These are phyloP conservation scores for Fulmarus glacialis DNA, from an alignment of 2,113 vertebrate genomes.

Conservation along the genomic window DNA sequence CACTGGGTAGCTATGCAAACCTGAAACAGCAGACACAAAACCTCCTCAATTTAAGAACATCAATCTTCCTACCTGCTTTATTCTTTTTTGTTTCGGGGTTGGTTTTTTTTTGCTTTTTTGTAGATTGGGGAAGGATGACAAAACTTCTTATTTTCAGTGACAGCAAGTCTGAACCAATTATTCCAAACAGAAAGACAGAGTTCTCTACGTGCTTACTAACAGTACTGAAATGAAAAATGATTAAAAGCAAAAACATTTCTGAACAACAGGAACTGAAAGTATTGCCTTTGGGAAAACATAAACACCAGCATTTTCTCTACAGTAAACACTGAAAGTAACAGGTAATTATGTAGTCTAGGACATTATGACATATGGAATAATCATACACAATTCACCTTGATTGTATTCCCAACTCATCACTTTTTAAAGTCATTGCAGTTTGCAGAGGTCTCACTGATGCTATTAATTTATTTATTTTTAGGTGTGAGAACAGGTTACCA, in stretches of 20 bases:
- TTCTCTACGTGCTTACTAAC: background rate
- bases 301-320: background rate
- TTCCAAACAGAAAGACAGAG: background rate
- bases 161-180: background rate
- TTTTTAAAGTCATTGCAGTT: background rate
- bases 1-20: background rate
- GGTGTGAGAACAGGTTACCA: conserved; percentile 10
- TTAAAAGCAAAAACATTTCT: conserved; percentile 15
- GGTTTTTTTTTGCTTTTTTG: background rate
- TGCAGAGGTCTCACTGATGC: background rate
- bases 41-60: background rate
- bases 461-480: conserved; percentile 15
- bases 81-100: background rate
- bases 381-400: conserved; percentile 1
- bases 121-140: background rate
- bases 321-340: background rate
- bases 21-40: background rate
- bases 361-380: background rate
- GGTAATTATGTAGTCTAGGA: background rate
- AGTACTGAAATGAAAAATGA: background rate
- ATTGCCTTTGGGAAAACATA: background rate
- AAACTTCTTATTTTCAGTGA: background rate
- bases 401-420: background rate
- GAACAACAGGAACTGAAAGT: conserved; percentile 42
- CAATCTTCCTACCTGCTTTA: background rate